Evolutionary conservation across 1,140 invertebrate genomes (phyloP), one percentile per base, ranked within the genome.

Genomic region (Wasmannia auropunctata): DNA sequence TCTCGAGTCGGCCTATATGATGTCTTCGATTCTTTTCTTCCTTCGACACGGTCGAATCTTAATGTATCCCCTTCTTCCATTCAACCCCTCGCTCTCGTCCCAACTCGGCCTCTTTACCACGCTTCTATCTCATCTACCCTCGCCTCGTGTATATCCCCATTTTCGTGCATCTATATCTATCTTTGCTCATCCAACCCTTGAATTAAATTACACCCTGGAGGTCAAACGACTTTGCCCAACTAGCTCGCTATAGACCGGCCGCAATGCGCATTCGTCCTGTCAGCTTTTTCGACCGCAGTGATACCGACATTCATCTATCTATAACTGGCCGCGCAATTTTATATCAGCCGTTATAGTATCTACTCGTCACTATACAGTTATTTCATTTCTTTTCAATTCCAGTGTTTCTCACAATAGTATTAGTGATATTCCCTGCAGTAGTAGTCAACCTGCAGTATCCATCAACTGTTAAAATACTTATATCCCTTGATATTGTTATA

Each of bases 201-300:
- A 89, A 89, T 89, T 89, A 89, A 89, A 88, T 89, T 89, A 88
- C 87, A 89, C 37, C 87, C 43, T 31, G 56, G 83, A 86, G 87
- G 87, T 86, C 49, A 37, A 56, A 58, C 60, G 72, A 86, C 34
- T 85, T 22, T 84, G 58, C 69, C n/a, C 79, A 46, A 60, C 86
- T 43, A 84, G 37, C 49, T 40, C 14, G 16, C 60, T 56, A 60
- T 56, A 76, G 69, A 54, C 43, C 49, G 51, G 31, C 75, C 51
- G 54, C 43, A 37, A 25, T 69, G 49, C 76, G 65, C 51, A 7
- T 54, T 72, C 37, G 40, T 62, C 34, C 37, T 10, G 54, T 85
- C 76, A 56, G 34, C n/a, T 60, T 60, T 11, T 25, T 74, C 28
- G n/a, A 31, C 37, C 43, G 8, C 67, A 31, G 10, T 37, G 5